phyloP scores from a whole-genome alignment of 2,888 invertebrate species.

The Lochmaea capreae region DNA sequence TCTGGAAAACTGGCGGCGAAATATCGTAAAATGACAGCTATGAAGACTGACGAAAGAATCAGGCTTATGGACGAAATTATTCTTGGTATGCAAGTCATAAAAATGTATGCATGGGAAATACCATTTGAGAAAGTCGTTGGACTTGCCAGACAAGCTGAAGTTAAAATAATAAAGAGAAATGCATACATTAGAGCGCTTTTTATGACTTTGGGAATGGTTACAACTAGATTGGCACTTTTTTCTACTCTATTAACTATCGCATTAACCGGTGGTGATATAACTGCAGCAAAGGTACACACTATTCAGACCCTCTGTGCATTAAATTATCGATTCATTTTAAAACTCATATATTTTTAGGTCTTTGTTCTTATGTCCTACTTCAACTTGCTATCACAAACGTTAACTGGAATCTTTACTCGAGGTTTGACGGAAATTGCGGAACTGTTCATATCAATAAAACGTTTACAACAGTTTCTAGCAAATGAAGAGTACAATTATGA shows the following conservation, averaged over 20 bases:
- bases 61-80: slow-evolving; percentile 95
- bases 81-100: slow-evolving; percentile 88
- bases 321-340: neutral
- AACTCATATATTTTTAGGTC: slow-evolving; percentile 55
- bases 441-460: slow-evolving; percentile 63
- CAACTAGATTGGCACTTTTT: slow-evolving; percentile 30
- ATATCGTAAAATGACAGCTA: slow-evolving; percentile 82
- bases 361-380: slow-evolving; percentile 71
- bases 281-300: slow-evolving; percentile 75
- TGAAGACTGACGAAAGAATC: slow-evolving; percentile 88
- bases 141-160: slow-evolving; percentile 69
- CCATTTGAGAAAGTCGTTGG: slow-evolving; percentile 75
- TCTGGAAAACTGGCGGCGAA: slow-evolving; percentile 73
- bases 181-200: slow-evolving; percentile 75
- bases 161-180: slow-evolving; percentile 71
- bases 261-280: slow-evolving; percentile 74
- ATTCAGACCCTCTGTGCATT: too few species aligned
- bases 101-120: slow-evolving; percentile 81
- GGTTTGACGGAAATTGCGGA: slow-evolving; percentile 66
- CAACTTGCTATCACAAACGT: slow-evolving; percentile 68
- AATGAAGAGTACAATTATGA: slow-evolving; percentile 56
- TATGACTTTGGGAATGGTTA: slow-evolving; percentile 82
- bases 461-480: slow-evolving; percentile 62
- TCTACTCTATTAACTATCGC: slow-evolving; percentile 75
- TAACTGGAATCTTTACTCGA: slow-evolving; percentile 70